Conservation (phyloP, 1,140 invertebrate species). For the Polyergus mexicanus region DNA sequence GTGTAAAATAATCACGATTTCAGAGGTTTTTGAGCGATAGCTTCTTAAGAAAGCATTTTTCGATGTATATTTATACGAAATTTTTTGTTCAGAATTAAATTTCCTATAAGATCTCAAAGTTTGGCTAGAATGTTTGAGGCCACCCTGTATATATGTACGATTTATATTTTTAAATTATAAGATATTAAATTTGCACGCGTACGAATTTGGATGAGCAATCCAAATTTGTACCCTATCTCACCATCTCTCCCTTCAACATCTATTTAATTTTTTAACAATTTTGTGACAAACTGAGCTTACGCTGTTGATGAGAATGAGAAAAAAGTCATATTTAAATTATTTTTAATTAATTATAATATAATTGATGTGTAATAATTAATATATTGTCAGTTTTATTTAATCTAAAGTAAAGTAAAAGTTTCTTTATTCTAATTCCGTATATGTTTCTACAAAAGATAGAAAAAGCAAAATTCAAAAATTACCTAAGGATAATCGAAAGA, state of each 20-base stretch:
- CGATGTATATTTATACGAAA: too few relatives aligned
- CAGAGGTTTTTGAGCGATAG: too few relatives aligned
- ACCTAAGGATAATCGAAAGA: not conserved
- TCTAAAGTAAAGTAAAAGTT: not conserved
- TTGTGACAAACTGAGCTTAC: not conserved
- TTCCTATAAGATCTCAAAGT: too few relatives aligned
- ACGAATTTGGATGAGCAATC: too few relatives aligned
- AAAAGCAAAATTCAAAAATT: constrained; percentile 12
- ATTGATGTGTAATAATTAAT: not conserved
- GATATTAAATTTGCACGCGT: not conserved
- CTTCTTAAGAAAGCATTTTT: too few relatives aligned
- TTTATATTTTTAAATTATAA: not conserved
- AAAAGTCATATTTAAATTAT: constrained; percentile 2
- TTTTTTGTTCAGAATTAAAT: too few relatives aligned
- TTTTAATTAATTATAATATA: not conserved
- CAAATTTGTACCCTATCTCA: too few relatives aligned
- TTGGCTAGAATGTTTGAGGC: too few relatives aligned
- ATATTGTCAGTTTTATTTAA: not conserved
- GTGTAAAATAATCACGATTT: too few relatives aligned
- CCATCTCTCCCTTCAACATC: not conserved
- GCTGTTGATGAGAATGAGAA: not conserved
- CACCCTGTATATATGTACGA: not conserved
- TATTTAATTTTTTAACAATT: not conserved
- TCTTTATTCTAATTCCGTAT: not conserved
- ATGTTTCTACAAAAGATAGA: not conserved